Evolutionary conservation across 1,140 invertebrate species (phyloP), one percentile per base, ranked within the genome.

Genomic region (Cherax quadricarinatus): DNA sequence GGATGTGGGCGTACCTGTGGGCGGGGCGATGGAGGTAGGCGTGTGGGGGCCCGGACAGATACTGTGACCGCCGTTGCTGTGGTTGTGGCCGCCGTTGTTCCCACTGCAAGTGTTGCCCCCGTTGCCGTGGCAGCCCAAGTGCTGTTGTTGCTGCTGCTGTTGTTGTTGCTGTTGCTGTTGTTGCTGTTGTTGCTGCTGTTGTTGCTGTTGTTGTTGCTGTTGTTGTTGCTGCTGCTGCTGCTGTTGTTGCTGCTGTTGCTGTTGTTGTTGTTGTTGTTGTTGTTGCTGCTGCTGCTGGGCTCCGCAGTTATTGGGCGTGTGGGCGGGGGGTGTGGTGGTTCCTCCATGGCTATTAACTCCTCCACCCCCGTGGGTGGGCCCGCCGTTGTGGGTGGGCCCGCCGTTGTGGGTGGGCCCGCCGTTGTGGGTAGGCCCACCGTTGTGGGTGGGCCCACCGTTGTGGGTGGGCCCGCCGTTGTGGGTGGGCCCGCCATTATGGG

Each of bases 191-290:
- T 91, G 89, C 73, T 86, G 89, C 24, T 86, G 89, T 70, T 86
- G 89, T 16, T 83, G 88, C 60, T 83, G 80, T 16, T 83, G 88
- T 18, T 83, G 88, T 7, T 90, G 88, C 24, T 85, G 88, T 60
- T 90, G 88, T 21, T 90, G 88, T n/a, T 90, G 88, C 60, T 90
- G 88, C 30, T 85, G 88, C n/a, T 90, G 88, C 51, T 90, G 88
- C 53, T 90, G 88, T 21, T 90, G 88, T 21, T 90, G 88, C 30
- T 90, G 88, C 18, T 90, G 88, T 16, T 90, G 88, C 10, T 90
- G 88, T 16, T 90, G 88, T 16, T 90, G 88, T 10, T 90, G 88
- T 78, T 90, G 88, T 21, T 89, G 88, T 41, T 89, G 88, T 41
- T 89, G 88, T 30, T 90, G 88, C 60, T 90, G 88, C n/a, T 90